Percentiles rank a stretch among this genome's conserved stretches.
Evolutionary conservation across 2,797 vertebrate species (phyloP).

Genomic region (Cyprinodon diabolis): DNA sequence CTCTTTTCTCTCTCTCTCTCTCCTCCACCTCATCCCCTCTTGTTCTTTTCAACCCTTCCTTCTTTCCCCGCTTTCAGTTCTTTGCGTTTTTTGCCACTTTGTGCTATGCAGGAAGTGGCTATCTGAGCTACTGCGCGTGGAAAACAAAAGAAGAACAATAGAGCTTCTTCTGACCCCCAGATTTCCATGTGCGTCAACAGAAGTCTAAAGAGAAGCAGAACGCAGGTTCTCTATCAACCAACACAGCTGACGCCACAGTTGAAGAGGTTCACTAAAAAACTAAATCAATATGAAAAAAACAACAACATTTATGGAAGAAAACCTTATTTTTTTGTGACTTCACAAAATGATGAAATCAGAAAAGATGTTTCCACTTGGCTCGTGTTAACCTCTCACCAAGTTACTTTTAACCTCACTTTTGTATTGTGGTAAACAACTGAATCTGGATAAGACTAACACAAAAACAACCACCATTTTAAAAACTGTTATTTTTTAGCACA

Average conservation of each 20-base stretch:
- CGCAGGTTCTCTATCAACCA: background rate
- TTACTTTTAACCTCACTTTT: background rate
- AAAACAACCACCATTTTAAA: background rate
- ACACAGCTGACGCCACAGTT: background rate
- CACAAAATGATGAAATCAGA: background rate
- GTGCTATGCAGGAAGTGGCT: slow-evolving; percentile 88
- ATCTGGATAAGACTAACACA: background rate
- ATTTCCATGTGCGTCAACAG: background rate
- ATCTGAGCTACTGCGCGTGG: slow-evolving; percentile 88
- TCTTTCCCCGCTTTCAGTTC: slow-evolving; percentile 56
- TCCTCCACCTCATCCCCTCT: background rate
- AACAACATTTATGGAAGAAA: background rate
- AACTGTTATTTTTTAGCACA: background rate
- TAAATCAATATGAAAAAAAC: background rate
- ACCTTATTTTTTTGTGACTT: slow-evolving; percentile 5
- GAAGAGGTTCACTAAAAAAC: slow-evolving; percentile 4
- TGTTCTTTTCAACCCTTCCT: background rate
- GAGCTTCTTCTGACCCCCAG: background rate
- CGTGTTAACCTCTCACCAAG: background rate
- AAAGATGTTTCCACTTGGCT: background rate
- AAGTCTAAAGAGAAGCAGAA: background rate
- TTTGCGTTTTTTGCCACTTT: slow-evolving; percentile 82
- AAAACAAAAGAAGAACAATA: slow-evolving; percentile 69
- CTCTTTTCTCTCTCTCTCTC: background rate
- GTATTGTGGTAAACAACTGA: background rate